Base-by-base conservation (phyloP, 2,113 vertebrate genomes). In the Acanthochromis polyacanthus region DNA sequence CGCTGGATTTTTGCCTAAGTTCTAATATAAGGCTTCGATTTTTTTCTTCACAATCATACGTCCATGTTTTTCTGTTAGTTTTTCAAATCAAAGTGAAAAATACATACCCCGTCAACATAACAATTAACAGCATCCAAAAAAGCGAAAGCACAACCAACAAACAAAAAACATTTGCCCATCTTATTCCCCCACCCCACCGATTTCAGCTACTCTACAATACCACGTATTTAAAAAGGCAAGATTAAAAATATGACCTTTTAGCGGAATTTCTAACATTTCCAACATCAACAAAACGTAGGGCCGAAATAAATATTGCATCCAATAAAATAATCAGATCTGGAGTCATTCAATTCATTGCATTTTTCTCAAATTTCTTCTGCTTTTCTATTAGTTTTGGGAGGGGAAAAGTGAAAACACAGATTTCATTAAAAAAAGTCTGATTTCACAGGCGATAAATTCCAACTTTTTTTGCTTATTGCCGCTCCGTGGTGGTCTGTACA, bases 201-300 rank as follows among this genome's bases (percentile, higher is more conserved):
- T 85, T 82, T 88, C 56, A 71, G 46, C 94, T 96, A 96, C 94
- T 95, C 94, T 95, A 96, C 93, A 95, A 97, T 93, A 95, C 95
- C 92, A 90, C 95, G 86, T 95, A 94, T 96, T 91, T 71, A 91
- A 83, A 88, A 96, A 96, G 94, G 95, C 93, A 95, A 96, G 93
- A 94, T 95, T 95, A 93, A 95, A 97, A 96, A 96, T 93, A 94
- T 95, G 93, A 96, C 95, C 92, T 95, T 96, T 96, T 94, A 96
- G 95, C 95, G 96, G 93, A 96, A 91, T 93, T 95, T 93, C 94
- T 95, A 96, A 94, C 95, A 94, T 94, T 94, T 95, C 94, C 93
- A 95, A 96, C 95, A 96, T 96, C 91, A 95, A 94, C 94, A 97
- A 93, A 93, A 95, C 90, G 90, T 92, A 89, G 93, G 72, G 91